phyloP scores from a whole-genome alignment of 2,113 vertebrate genomes.

The Phoenicopterus ruber region DNA sequence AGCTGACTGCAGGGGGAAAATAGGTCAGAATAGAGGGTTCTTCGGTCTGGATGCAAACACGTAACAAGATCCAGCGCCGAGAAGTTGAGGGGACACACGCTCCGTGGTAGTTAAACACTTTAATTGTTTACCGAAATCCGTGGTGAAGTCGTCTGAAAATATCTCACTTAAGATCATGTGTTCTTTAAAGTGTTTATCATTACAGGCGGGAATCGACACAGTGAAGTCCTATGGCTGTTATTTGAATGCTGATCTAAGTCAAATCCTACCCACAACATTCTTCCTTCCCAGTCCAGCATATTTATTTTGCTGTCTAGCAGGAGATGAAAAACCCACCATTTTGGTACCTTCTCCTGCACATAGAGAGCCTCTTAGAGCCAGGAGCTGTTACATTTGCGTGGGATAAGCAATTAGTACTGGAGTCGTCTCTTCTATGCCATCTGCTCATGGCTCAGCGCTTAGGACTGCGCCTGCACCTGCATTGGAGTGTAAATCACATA shows the following conservation, averaged over 20 bases:
- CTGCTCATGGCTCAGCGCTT: background rate
- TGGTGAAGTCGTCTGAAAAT: background rate
- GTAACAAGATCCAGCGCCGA: background rate
- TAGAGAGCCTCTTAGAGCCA: background rate
- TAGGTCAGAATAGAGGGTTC: background rate
- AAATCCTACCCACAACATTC: background rate
- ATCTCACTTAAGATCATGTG: background rate
- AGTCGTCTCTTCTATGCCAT: background rate
- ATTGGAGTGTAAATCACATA: accelerated
- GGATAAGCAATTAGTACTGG: background rate
- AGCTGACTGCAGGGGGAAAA: background rate
- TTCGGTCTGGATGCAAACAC: background rate
- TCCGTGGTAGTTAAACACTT: background rate
- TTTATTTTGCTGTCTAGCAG: background rate
- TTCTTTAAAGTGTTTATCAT: background rate
- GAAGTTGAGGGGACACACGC: background rate
- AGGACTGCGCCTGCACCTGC: background rate
- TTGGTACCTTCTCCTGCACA: background rate
- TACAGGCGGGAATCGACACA: background rate
- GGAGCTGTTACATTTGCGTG: background rate
- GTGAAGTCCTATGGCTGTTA: background rate
- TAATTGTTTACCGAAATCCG: background rate
- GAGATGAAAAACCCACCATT: background rate
- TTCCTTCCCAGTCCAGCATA: background rate
- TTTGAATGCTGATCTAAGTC: background rate